Percentiles rank a stretch among this genome's conserved stretches.
Conservation (phyloP, 2,888 invertebrate genomes). For the Orthonevra nobilis region DNA sequence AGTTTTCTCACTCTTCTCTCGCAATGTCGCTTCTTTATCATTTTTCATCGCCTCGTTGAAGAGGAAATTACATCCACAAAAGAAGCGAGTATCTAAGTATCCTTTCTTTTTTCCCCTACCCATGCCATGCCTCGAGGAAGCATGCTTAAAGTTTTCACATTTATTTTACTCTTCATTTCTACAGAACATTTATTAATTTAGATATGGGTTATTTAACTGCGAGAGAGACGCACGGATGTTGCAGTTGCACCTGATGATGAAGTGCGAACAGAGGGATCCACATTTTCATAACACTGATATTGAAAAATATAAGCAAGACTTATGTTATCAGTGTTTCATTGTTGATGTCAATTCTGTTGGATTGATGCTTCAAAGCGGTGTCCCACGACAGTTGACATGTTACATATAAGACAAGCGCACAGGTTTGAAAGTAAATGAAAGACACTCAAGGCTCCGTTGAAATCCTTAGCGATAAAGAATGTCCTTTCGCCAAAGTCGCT, state of each 20-base stretch:
- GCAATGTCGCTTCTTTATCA: slow-evolving; percentile 41
- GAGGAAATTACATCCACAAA: slow-evolving; percentile 68
- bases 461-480: slow-evolving; percentile 20
- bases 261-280: slow-evolving; percentile 27
- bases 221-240: slow-evolving; percentile 3
- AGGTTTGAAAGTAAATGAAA: not conserved
- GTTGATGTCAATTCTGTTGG: slow-evolving; percentile 2
- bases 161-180: slow-evolving; percentile 62
- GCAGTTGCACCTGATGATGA: slow-evolving; percentile 42
- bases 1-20: slow-evolving; percentile 55
- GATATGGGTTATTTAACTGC: slow-evolving; percentile 31
- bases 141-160: slow-evolving; percentile 61
- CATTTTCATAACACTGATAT: slow-evolving; percentile 28
- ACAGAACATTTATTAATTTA: slow-evolving; percentile 58
- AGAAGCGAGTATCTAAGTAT: slow-evolving; percentile 50
- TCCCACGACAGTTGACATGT: slow-evolving; percentile 23
- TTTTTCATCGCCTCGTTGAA: slow-evolving; percentile 47
- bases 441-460: not conserved
- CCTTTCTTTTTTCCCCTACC: slow-evolving; percentile 6
- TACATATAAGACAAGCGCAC: slow-evolving; percentile 4
- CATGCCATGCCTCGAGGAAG: slow-evolving; percentile 34
- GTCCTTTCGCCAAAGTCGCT: slow-evolving; percentile 22
- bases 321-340: slow-evolving; percentile 10
- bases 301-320: slow-evolving; percentile 17
- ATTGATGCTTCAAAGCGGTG: slow-evolving; percentile 31